Percentiles rank a stretch among this genome's conserved stretches.
Conservation (phyloP, 2,888 invertebrate species). For the Spatulosminthurus flaviceps region DNA sequence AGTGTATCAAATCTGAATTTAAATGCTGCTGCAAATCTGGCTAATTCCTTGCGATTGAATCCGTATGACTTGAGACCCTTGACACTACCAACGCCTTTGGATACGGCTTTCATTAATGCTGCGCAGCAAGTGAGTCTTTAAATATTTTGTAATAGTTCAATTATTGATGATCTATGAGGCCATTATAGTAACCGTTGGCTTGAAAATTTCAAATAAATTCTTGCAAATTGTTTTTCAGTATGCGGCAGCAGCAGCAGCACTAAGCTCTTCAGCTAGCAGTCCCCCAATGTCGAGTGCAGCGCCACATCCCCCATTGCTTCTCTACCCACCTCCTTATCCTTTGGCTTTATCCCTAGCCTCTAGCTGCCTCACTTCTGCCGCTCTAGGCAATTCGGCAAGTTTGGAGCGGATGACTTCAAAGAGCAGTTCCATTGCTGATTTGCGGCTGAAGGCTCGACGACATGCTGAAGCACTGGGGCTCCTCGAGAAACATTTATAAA, state of each 20-base stretch:
- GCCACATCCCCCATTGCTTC: conserved; percentile 62
- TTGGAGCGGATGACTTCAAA: conserved; percentile 70
- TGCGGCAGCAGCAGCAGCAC: conserved; percentile 69
- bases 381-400: conserved; percentile 67
- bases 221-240: conserved; percentile 67
- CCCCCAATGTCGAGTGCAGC: conserved; percentile 64
- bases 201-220: conserved; percentile 24
- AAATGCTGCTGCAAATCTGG: conserved; percentile 65
- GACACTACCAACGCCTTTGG: conserved; percentile 75
- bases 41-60: conserved; percentile 58
- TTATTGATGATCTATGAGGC: no score
- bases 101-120: conserved; percentile 82
- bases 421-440: conserved; percentile 92
- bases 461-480: conserved; percentile 86
- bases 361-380: conserved; percentile 69
- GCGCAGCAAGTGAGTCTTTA: conserved; percentile 76
- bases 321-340: conserved; percentile 63
- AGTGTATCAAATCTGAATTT: conserved; percentile 8
- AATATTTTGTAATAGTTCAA: background rate
- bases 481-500: conserved; percentile 57
- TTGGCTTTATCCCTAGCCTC: conserved; percentile 66
- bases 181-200: background rate
- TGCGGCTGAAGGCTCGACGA: conserved; percentile 89
- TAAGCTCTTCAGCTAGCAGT: conserved; percentile 54
- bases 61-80: conserved; percentile 61